Evolutionary conservation across 2,113 vertebrate species (phyloP), one percentile per base, ranked within the genome.

Genomic region (Poicephalus meyeri): DNA sequence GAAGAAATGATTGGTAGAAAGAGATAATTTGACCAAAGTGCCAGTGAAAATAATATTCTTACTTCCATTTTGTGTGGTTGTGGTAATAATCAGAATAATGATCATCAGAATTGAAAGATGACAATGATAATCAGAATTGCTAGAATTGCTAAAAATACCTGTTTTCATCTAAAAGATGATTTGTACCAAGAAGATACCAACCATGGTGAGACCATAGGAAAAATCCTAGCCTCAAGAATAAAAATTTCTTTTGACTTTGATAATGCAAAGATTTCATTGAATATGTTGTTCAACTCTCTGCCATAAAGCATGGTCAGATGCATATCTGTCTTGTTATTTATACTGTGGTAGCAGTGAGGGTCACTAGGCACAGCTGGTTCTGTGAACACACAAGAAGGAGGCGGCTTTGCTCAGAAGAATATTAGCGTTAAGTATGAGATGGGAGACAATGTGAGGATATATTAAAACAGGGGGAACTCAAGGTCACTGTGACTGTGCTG

Each of bases 371-470:
- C 81, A 85, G 77, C 72, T 86, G 66, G 13, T 20, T 88, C 68
- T 20, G 2, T 88, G 63, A 71, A 86, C 55, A 50, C 28, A 20
- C 6, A 16, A 13, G 64, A 14, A 68, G 60, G 66, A 86, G 46
- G 21, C 58, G 41, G 29, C 77, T 80, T 88, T 96, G 74, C 81
- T 71, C 9, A 7, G 17, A 77, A 80, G 20, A 93, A 64, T 78
- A 20, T n/a, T 73, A 18, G 37, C 85, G 44, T 86, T 42, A 91
- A 71, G 24, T 69, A 71, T 37, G 35, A 93, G 74, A 60, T 25
- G 39, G 44, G 52, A 64, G 29, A 49, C 17, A 50, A 35, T 14
- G 29, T 53, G 24, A 83, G 39, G 42, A 29, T 84, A 6, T 64
- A 71, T 70, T 83, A 78, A 69, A 88, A 37, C 7, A 17, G 31